These are phyloP conservation scores for Archocentrus centrarchus DNA, from an alignment of 2,113 vertebrate species.

Conservation along the genomic window DNA sequence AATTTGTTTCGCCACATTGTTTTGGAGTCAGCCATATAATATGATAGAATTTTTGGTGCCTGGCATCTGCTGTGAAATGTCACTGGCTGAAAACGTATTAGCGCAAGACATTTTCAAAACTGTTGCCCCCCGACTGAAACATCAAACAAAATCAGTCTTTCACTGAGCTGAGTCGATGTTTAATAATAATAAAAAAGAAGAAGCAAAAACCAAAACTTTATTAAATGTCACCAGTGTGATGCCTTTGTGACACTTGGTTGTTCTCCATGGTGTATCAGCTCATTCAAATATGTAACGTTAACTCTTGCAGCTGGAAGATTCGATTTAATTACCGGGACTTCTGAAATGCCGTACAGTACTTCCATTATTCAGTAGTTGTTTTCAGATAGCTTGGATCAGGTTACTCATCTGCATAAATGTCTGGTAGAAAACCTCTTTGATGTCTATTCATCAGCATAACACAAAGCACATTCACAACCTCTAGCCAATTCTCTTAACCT, in stretches of 20 bases:
- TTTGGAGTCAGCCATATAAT: constrained; percentile 25
- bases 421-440: neutral
- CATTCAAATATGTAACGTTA: neutral
- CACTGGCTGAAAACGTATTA: constrained; percentile 50
- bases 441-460: neutral
- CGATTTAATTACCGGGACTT: neutral
- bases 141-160: constrained; percentile 40
- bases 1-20: constrained; percentile 18
- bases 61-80: constrained; percentile 54
- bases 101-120: constrained; percentile 26
- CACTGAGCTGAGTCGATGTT: constrained; percentile 18
- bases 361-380: neutral
- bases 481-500: neutral
- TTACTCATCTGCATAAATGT: neutral
- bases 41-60: constrained; percentile 30
- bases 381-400: neutral
- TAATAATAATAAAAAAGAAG: constrained; percentile 5
- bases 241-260: neutral
- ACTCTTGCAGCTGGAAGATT: neutral
- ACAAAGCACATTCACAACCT: neutral
- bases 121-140: constrained; percentile 17
- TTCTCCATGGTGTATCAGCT: neutral
- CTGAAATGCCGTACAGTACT: neutral
- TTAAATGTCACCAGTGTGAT: constrained; percentile 30
- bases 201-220: neutral